Conservation (phyloP, 53 echinoderm and acorn worm species). For the Crossaster papposus region DNA sequence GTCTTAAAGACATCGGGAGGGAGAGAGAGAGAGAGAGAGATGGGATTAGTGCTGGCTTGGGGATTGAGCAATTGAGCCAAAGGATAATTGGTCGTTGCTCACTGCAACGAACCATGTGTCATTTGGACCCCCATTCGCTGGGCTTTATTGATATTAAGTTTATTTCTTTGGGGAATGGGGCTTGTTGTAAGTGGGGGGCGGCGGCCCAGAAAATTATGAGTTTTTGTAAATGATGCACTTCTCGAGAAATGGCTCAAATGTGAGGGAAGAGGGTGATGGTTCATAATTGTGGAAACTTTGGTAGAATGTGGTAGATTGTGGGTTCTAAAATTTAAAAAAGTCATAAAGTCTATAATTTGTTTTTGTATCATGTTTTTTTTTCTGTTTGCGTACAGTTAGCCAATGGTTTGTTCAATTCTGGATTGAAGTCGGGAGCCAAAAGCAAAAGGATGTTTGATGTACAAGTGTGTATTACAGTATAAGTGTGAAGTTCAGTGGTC, state of each 20-base stretch:
- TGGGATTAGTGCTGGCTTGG: not conserved
- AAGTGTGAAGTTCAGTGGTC: no score
- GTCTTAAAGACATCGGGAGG: not conserved
- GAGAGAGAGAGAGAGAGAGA: not conserved
- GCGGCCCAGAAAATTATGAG: not conserved
- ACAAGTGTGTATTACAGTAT: no score
- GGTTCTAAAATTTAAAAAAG: no score
- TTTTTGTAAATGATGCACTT: not conserved
- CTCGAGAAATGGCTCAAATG: not conserved
- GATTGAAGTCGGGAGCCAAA: not conserved
- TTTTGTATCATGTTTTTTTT: no score
- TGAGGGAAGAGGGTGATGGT: not conserved
- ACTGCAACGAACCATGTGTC: slow-evolving; percentile 3
- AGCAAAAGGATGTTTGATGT: no score
- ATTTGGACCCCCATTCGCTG: slow-evolving; percentile 10
- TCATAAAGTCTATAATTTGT: no score
- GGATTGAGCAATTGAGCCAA: slow-evolving; percentile 18
- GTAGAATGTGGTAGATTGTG: no score
- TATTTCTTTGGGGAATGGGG: not conserved
- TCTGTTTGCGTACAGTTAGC: not conserved
- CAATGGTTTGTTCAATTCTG: not conserved
- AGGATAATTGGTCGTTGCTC: slow-evolving; percentile 12
- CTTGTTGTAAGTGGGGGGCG: not conserved
- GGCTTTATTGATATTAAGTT: slow-evolving; percentile 14
- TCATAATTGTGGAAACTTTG: not conserved